These are phyloP conservation scores for Drosophila cardini DNA, from an alignment of 1,140 invertebrate genomes.

Conservation along the genomic window DNA sequence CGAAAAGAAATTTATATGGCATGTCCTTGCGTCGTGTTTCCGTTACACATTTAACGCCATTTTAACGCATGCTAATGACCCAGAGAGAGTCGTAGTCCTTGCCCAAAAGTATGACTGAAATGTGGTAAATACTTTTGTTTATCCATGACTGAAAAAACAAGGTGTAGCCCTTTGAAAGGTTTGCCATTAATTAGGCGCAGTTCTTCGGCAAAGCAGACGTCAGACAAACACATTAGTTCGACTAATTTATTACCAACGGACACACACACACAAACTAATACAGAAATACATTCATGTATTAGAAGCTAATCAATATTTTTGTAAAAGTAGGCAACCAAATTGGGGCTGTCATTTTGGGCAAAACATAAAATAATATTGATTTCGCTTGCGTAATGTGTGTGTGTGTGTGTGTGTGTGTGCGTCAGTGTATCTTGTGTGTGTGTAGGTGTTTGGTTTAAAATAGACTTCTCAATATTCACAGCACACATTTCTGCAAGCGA, in stretches of 20 bases:
- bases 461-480: slow-evolving; percentile 2
- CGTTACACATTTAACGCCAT: slow-evolving; percentile 80
- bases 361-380: slow-evolving; percentile 54
- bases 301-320: slow-evolving; percentile 67
- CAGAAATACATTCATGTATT: neutral
- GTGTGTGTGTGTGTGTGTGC: neutral
- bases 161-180: slow-evolving; percentile 80
- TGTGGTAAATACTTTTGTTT: slow-evolving; percentile 64
- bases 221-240: slow-evolving; percentile 78
- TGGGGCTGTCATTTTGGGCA: slow-evolving; percentile 17
- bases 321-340: slow-evolving; percentile 22
- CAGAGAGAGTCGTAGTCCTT: neutral
- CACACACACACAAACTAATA: neutral
- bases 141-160: slow-evolving; percentile 46
- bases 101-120: slow-evolving; percentile 22
- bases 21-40: slow-evolving; percentile 62
- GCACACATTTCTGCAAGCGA: slow-evolving; percentile 3
- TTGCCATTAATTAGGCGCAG: slow-evolving; percentile 77
- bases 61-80: slow-evolving; percentile 81
- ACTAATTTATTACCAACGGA: slow-evolving; percentile 68
- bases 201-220: slow-evolving; percentile 45
- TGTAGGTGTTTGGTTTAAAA: slow-evolving; percentile 17
- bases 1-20: slow-evolving; percentile 49
- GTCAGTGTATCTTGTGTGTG: neutral
- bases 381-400: slow-evolving; percentile 36